Conservation (phyloP, 2,888 invertebrate genomes). For the Drosophila greeni region DNA sequence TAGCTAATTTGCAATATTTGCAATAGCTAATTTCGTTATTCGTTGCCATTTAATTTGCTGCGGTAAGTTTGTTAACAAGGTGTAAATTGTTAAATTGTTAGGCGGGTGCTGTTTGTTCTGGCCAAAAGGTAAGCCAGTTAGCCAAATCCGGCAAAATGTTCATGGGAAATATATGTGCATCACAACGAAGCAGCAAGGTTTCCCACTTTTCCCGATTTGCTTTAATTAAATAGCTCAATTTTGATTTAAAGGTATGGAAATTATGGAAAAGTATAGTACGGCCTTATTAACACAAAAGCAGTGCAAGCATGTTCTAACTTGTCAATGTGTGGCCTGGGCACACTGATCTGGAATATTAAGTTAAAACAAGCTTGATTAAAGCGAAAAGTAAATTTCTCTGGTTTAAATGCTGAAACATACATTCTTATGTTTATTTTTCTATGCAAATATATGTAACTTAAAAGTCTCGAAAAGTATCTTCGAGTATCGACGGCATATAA, state of each 20-base stretch:
- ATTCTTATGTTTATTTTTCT: background rate
- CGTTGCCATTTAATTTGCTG: conserved; percentile 9
- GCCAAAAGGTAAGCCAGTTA: conserved; percentile 42
- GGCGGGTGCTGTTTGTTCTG: conserved; percentile 51
- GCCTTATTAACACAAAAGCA: background rate
- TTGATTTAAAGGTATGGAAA: conserved; percentile 4
- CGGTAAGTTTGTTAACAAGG: conserved; percentile 58
- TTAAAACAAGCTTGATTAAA: no score
- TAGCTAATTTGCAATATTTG: conserved; percentile 59
- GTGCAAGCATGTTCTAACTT: background rate
- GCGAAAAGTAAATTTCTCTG: background rate
- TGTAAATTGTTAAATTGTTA: conserved; percentile 60
- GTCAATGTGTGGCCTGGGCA: background rate
- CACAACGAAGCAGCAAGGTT: conserved; percentile 21
- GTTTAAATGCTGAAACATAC: background rate
- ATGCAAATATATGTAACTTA: conserved; percentile 2
- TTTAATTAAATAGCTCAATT: conserved; percentile 22
- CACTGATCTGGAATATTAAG: background rate
- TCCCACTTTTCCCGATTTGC: conserved; percentile 10
- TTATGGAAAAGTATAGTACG: background rate
- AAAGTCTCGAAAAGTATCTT: conserved; percentile 2
- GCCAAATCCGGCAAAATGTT: conserved; percentile 41
- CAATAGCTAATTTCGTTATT: conserved; percentile 36
- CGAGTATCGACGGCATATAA: conserved; percentile 2
- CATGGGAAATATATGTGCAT: conserved; percentile 11